Base-by-base conservation (phyloP, 2,797 vertebrate genomes). In the Coracias cyanogaster region DNA sequence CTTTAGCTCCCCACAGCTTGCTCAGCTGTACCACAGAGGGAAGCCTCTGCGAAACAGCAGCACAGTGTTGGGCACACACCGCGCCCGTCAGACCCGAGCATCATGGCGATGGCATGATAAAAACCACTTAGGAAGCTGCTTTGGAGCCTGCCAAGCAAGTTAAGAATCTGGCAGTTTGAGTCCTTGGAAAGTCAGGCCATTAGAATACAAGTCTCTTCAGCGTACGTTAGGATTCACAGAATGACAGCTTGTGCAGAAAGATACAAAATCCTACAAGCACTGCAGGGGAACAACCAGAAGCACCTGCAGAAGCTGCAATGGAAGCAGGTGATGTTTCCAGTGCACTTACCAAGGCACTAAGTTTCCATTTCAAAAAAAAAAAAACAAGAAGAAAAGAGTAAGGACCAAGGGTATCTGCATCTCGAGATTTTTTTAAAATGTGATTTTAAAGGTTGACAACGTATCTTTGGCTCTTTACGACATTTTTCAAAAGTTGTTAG, bases 291-390 rank as follows among this genome's bases (percentile, higher is more conserved):
- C 20, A 2, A 37, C 29, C 31, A 24, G 66, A n/a, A 43, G 77
- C 48, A 13, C 67, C 6, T 4, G 22, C 43, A 62, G 82, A 52
- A 49, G 67, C 77, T 41, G 4, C 82, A 29, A 76, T 0, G 5
- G 49, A 29, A 82, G 76, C 29, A 54, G 76, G 14, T 15, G 82
- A 48, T 37, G 5, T 5, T 58, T 39, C 18, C 89, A 89, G 93
- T 66, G 89, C 95, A 79, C 94, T 90, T 88, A 92, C 65, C 92
- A 94, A 95, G 93, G 94, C 95, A 96, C 95, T 61, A 61, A 28
- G 55, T 76, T 89, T 70, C 89, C 66, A 37, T 86, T 87, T 70
- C 62, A 39, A 67, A 65, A 71, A 46, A 15, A 52, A 46, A 15
- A 52, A 61, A 7, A 37, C 70, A 57, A 31, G 15, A 52, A 61